Percentiles rank a stretch among this genome's conserved stretches.
phyloP scores from a whole-genome alignment of 30 jellyfish, hydroid and myxozoan species.

The Pseudorhiza aurosa region DNA sequence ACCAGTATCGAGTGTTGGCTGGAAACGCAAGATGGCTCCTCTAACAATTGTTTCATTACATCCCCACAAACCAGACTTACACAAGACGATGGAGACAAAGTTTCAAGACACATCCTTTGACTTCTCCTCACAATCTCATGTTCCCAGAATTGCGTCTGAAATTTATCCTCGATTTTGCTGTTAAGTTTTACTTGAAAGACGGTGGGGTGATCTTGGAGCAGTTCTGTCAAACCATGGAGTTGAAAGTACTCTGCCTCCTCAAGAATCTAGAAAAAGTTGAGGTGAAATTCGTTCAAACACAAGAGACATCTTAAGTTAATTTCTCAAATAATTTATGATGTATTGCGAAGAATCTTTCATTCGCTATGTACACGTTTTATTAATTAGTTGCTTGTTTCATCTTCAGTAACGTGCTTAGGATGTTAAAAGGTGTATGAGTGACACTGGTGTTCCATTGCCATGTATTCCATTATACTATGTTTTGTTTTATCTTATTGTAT shows the following conservation, averaged over 20 bases:
- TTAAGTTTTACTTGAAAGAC: constrained; percentile 53
- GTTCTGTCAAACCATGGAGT: constrained; percentile 57
- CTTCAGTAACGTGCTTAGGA: not conserved
- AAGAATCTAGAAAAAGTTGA: constrained; percentile 35
- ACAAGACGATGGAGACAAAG: constrained; percentile 16
- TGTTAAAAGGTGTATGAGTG: not conserved
- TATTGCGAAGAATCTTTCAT: not conserved
- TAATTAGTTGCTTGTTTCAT: not conserved
- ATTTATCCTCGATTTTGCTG: constrained; percentile 23
- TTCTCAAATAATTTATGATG: not conserved
- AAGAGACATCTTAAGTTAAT: not conserved
- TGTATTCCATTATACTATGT: too few species aligned
- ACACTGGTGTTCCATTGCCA: too few species aligned
- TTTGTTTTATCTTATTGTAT: too few species aligned
- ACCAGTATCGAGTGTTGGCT: constrained; percentile 61
- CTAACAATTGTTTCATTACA: not conserved
- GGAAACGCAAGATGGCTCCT: constrained; percentile 53
- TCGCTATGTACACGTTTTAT: not conserved
- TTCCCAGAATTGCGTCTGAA: constrained; percentile 49
- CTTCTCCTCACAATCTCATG: constrained; percentile 27
- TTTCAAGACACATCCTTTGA: constrained; percentile 48
- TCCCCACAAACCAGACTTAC: constrained; percentile 41
- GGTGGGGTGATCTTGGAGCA: constrained; percentile 50
- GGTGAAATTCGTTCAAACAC: not conserved
- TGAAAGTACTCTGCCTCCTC: constrained; percentile 78